These are phyloP conservation scores for Petrocephalus microphthalmus DNA, from an alignment of 2,113 vertebrate genomes.

Conservation along the genomic window DNA sequence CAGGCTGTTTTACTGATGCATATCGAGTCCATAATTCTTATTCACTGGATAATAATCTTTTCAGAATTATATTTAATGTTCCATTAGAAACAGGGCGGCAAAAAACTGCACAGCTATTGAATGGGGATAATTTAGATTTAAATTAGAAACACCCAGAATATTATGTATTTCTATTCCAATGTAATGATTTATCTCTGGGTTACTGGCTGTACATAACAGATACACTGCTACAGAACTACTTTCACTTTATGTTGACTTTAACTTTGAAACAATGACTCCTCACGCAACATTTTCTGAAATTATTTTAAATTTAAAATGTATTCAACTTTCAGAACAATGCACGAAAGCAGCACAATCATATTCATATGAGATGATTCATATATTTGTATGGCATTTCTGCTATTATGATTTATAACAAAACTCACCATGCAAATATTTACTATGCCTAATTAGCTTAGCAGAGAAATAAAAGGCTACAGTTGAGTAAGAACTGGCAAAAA, in stretches of 20 bases:
- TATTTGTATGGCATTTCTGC: neutral
- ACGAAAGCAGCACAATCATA: neutral
- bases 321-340: neutral
- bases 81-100: neutral
- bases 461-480: neutral
- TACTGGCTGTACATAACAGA: neutral
- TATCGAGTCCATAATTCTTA: neutral
- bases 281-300: neutral
- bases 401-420: neutral
- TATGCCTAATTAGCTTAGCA: neutral
- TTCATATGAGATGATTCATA: neutral
- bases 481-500: neutral
- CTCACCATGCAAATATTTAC: neutral
- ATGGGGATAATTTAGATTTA: neutral
- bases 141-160: neutral
- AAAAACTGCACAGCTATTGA: neutral
- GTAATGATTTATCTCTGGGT: neutral
- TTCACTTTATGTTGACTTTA: neutral
- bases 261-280: neutral
- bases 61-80: constrained; percentile 7
- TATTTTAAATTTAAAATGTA: neutral
- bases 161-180: neutral
- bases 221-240: neutral
- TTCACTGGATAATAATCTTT: constrained; percentile 6
- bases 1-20: neutral